These are phyloP conservation scores for Ciona savignyi DNA, from an alignment of 23 tunicate genomes.

Conservation along the genomic window DNA sequence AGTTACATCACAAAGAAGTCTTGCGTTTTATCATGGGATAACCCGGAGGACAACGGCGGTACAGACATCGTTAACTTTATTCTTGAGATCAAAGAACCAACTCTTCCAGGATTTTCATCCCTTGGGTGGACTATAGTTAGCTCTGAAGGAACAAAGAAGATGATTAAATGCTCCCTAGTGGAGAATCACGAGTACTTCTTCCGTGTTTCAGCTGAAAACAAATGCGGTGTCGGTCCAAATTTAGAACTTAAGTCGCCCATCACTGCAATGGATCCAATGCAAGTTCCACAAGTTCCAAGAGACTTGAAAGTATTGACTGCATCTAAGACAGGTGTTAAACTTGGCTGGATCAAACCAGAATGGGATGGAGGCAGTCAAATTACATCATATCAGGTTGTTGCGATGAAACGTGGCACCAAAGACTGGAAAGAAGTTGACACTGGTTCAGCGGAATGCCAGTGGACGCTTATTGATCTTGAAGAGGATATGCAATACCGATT, in stretches of 20 bases:
- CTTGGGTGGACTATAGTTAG: conserved; percentile 86
- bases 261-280: conserved; percentile 64
- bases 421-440: conserved; percentile 63
- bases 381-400: conserved; percentile 55
- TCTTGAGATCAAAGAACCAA: conserved; percentile 83
- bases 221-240: conserved; percentile 74
- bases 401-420: conserved; percentile 57
- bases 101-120: conserved; percentile 77
- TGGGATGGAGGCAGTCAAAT: conserved; percentile 86
- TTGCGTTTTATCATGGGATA: conserved; percentile 83
- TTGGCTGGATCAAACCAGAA: conserved; percentile 69
- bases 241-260: conserved; percentile 55
- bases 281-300: conserved; percentile 54
- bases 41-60: conserved; percentile 96
- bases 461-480: conserved; percentile 51
- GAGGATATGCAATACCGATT: conserved; percentile 57
- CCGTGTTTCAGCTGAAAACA: conserved; percentile 97
- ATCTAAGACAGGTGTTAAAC: conserved; percentile 35
- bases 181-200: conserved; percentile 83
- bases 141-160: conserved; percentile 79
- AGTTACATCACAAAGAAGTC: conserved; percentile 72
- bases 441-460: conserved; percentile 15
- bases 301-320: conserved; percentile 26
- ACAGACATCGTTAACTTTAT: conserved; percentile 62
- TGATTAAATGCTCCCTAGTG: conserved; percentile 40